Percentiles rank a stretch among this genome's conserved stretches.
Evolutionary conservation across 2,113 vertebrate species (phyloP).

Genomic region (Neogobius melanostomus): DNA sequence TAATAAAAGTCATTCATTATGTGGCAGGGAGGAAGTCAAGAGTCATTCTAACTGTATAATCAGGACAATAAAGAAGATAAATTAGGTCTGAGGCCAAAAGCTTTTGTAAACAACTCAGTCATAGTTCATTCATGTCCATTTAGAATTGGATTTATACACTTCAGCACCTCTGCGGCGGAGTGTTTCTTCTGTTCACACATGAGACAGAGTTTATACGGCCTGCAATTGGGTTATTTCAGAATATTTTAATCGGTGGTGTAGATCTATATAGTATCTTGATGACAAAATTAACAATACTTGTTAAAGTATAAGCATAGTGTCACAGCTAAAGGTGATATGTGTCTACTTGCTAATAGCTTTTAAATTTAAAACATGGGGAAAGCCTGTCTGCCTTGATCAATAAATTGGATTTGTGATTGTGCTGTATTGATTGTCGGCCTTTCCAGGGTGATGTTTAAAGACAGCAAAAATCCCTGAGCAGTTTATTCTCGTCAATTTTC

Average conservation of each 20-base stretch:
- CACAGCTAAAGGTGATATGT: background rate
- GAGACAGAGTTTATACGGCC: too few relatives aligned
- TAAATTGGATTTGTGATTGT: background rate
- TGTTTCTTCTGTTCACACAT: background rate
- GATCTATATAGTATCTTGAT: too few relatives aligned
- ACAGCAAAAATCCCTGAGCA: background rate
- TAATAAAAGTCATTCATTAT: constrained; percentile 8
- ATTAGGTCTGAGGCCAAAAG: background rate
- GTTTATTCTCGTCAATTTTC: background rate
- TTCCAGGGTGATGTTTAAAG: constrained; percentile 1
- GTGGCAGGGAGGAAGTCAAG: constrained; percentile 12
- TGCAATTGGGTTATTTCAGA: too few relatives aligned
- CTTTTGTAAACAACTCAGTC: background rate
- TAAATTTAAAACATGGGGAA: background rate
- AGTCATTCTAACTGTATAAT: constrained; percentile 17
- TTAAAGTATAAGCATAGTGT: background rate
- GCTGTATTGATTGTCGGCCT: background rate
- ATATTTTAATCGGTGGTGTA: too few relatives aligned
- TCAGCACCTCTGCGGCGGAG: background rate
- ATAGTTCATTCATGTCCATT: background rate
- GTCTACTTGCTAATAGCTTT: background rate
- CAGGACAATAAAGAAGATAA: background rate
- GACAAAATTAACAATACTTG: too few relatives aligned
- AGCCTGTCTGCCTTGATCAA: background rate
- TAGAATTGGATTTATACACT: background rate